These are phyloP conservation scores for Cebidichthys violaceus DNA, from an alignment of 2,113 vertebrate genomes.

Conservation along the genomic window DNA sequence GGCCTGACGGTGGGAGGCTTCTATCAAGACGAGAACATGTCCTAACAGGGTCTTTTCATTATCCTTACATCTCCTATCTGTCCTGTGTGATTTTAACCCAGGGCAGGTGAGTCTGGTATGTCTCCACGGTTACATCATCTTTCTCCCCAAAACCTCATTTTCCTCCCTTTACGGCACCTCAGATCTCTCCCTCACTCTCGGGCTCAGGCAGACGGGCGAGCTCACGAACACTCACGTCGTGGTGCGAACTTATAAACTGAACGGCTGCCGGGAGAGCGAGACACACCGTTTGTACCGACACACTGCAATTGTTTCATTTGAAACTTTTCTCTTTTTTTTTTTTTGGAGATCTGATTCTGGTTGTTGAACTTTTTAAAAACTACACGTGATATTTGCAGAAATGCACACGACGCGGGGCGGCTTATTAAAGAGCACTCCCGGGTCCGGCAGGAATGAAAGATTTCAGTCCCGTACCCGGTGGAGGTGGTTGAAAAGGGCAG, in stretches of 20 bases:
- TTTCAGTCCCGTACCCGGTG: slow-evolving; percentile 28
- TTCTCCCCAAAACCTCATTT: slow-evolving; percentile 40
- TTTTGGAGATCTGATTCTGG: background rate
- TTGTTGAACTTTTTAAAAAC: slow-evolving; percentile 40
- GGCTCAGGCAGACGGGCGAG: slow-evolving; percentile 5
- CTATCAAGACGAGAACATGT: slow-evolving; percentile 33
- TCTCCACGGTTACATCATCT: slow-evolving; percentile 69
- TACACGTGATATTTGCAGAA: slow-evolving; percentile 47
- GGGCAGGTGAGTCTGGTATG: slow-evolving; percentile 54
- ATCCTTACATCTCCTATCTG: slow-evolving; percentile 50
- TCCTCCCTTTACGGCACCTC: slow-evolving; percentile 44
- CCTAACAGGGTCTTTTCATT: slow-evolving; percentile 40
- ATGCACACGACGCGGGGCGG: background rate
- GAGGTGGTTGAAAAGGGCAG: slow-evolving; percentile 66
- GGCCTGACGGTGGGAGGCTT: slow-evolving; percentile 12
- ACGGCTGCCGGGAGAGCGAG: background rate
- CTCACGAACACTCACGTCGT: background rate
- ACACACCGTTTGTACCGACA: background rate
- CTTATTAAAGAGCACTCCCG: slow-evolving; percentile 40
- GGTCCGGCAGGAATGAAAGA: slow-evolving; percentile 33
- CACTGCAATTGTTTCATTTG: background rate
- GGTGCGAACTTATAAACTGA: background rate
- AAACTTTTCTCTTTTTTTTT: background rate
- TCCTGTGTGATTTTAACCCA: slow-evolving; percentile 41
- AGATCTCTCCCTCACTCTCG: slow-evolving; percentile 22